phyloP scores from a whole-genome alignment of 2,113 vertebrate species.

The Camelus bactrianus region DNA sequence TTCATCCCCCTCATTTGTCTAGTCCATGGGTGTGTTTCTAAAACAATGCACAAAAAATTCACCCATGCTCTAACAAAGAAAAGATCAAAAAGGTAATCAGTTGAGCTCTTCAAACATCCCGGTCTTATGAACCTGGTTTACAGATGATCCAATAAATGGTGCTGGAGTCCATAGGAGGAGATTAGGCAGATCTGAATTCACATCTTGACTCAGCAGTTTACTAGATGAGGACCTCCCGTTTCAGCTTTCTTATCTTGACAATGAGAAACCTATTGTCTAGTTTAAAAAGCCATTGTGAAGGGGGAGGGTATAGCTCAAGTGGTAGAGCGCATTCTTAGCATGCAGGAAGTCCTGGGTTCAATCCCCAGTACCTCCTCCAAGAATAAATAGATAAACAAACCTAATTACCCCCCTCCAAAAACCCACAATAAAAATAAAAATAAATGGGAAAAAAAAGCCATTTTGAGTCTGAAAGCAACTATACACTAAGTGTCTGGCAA shows the following conservation, averaged over 20 bases:
- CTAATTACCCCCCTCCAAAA: too few species aligned
- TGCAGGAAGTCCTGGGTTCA: too few species aligned
- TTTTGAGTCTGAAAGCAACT: background rate
- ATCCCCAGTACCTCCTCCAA: too few species aligned
- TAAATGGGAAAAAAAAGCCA: background rate
- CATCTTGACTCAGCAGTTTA: background rate
- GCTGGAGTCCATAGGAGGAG: background rate
- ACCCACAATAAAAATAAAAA: too few species aligned
- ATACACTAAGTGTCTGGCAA: background rate
- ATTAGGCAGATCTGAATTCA: background rate
- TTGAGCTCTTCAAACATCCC: background rate
- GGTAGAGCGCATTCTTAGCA: too few species aligned
- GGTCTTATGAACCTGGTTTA: background rate
- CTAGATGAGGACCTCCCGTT: background rate
- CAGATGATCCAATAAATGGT: background rate
- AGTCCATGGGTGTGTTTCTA: background rate
- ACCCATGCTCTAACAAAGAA: background rate
- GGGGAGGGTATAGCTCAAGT: too few species aligned
- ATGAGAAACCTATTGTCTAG: background rate
- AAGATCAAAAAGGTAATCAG: background rate
- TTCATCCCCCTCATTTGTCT: background rate
- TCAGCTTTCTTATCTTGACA: conserved; percentile 19
- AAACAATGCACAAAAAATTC: background rate
- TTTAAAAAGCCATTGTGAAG: background rate
- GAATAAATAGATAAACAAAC: too few species aligned